Base-by-base conservation (phyloP, 2,113 vertebrate genomes). In the Hypocryptadius cinnamomeus region DNA sequence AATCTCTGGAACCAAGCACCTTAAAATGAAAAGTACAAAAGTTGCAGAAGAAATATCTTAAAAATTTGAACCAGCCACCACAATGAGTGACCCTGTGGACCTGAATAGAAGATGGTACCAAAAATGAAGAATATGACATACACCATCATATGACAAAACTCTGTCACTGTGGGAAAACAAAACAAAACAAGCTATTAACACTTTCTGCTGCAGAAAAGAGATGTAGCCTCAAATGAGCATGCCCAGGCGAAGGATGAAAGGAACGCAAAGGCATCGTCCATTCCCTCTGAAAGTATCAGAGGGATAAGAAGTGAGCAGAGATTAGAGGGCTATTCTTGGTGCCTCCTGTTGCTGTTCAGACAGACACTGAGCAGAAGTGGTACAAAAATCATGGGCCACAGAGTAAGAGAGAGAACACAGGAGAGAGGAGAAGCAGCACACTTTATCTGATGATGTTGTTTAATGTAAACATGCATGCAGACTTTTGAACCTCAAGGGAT, bases 301-400 rank as follows among this genome's bases (percentile, higher is more conserved):
- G 47, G 53, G 56, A 90, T 90, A 94, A 94, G 56, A 87, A 93
- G 44, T 33, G 47, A 54, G 21, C 35, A 79, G 68, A 91, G 81
- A 89, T 90, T 93, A 93, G 76, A 84, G 24, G 33, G 44, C 72
- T 96, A 87, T 95, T 96, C 82, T 74, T 88, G 72, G 82, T 73
- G 76, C 68, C 60, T 90, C 42, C 56, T 73, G 50, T 90, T 83
- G 76, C 74, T 95, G 53, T 42, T 87, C 63, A 91, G 87, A n/a
- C 61, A 93, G 82, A 56, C 30, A 15, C 42, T 80, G 59, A 87
- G 35, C 80, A 87, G 56, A 59, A 68, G 21, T 8, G 13, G 39
- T 68, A 74, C 69, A 73, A 86, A 93, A 90, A 74, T 40, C 42
- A 39, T 0, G 0, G 30, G 11, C 60, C 56, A 37, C 23, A 73